These are phyloP conservation scores for Pollenia labialis DNA, from an alignment of 2,888 invertebrate genomes.

Conservation along the genomic window DNA sequence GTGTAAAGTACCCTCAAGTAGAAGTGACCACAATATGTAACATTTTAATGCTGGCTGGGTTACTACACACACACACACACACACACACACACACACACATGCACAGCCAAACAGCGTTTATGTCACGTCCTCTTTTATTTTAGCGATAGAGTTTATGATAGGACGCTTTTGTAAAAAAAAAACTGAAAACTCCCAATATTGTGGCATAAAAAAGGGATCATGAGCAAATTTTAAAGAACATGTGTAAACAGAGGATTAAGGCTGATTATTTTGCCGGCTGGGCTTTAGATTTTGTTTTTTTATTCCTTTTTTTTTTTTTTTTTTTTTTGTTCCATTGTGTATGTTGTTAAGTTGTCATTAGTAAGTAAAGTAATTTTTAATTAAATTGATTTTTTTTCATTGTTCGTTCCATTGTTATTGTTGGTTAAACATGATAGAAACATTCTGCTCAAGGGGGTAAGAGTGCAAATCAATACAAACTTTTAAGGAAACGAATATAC, in stretches of 20 bases:
- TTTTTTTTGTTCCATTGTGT: constrained; percentile 30
- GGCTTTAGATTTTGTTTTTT: constrained; percentile 50
- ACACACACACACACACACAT: neutral
- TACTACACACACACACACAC: neutral
- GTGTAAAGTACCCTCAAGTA: too few species aligned
- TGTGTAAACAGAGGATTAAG: constrained; percentile 78
- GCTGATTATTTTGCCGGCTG: constrained; percentile 74
- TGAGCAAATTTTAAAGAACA: constrained; percentile 69
- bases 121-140: constrained; percentile 49
- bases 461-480: neutral
- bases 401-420: constrained; percentile 67
- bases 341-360: constrained; percentile 59
- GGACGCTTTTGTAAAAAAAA: constrained; percentile 10
- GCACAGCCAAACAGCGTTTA: constrained; percentile 21
- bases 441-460: constrained; percentile 8
- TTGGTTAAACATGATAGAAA: constrained; percentile 24
- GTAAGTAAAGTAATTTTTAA: constrained; percentile 72
- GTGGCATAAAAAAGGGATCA: constrained; percentile 56
- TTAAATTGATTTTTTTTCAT: constrained; percentile 77
- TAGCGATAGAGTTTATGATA: neutral
- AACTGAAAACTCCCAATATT: constrained; percentile 47
- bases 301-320: constrained; percentile 6
- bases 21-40: too few species aligned
- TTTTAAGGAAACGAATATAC: too few species aligned
- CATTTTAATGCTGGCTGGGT: neutral